Base-by-base conservation (phyloP, 2,113 vertebrate species). In the Notiomystis cincta region DNA sequence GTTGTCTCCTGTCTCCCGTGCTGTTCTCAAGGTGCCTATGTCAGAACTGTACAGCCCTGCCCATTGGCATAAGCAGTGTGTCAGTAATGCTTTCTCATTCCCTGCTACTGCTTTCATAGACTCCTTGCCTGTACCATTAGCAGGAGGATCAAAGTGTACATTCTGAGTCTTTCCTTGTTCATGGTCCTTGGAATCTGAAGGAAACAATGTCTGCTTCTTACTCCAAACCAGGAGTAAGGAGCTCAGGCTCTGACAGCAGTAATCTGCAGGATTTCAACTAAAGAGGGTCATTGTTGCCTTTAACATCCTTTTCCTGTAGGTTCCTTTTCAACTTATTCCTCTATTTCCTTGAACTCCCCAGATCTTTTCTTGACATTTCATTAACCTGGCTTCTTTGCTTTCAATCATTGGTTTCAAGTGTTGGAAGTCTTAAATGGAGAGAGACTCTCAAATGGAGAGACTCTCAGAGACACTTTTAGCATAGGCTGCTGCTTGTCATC, bases 71-170 rank as follows among this genome's bases (percentile, higher is more conserved):
- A 72, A 45, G 10, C 12, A n/a, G 7, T 11, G 12, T 75, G 35
- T 67, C 33, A 79, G 2, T 25, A 48, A 66, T 51, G 11, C 19
- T 85, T 82, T 93, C 30, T 87, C 33, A 33, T 82, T 70, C 27
- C 14, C 37, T 89, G 37, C 31, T 67, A 7, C 53, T 79, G 44
- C 40, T 82, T 77, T 60, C 4, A 1, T 40, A 28, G 17, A 42
- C 20, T 54, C 37, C 24, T 82, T 60, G 14, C 27, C 56, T 18
- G 0, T 28, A 22, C 22, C 16, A 9, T 82, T 62, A 54, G 24
- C 19, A 67, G 33, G 35, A 54, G 75, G n/a, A 67, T 47, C 37
- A 14, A 5, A 61, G 8, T 25, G 8, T 19, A 2, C 0, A 0
- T 82, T 70, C 16, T 62, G 42, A 81, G 15, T 28, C 37, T 37